Conservation (phyloP, 2,113 vertebrate species). For the Pelusios castaneus region DNA sequence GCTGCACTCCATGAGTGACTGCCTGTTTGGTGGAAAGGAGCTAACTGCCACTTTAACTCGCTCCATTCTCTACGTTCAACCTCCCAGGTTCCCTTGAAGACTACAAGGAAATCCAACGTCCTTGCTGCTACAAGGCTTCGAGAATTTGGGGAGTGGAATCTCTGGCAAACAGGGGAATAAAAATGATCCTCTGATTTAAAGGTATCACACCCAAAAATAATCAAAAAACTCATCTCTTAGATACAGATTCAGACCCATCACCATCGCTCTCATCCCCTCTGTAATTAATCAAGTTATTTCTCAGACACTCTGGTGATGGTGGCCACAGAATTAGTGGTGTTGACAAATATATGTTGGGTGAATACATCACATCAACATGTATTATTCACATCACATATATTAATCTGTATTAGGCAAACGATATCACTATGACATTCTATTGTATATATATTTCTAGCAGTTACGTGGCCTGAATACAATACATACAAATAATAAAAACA, state of each 20-base stretch:
- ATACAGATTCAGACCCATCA: neutral
- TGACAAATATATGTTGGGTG: neutral
- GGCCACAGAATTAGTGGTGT: neutral
- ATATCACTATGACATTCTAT: neutral
- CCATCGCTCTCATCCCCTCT: rapidly evolving
- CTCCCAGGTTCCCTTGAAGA: neutral
- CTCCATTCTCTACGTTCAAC: rapidly evolving
- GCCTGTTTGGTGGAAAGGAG: neutral
- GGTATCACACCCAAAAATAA: neutral
- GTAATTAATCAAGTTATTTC: neutral
- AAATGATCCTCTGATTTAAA: neutral
- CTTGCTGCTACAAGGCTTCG: rapidly evolving
- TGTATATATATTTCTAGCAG: neutral
- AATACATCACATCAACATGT: neutral
- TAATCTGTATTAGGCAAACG: neutral
- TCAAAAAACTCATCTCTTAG: neutral
- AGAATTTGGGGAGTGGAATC: neutral
- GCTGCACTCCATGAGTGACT: neutral
- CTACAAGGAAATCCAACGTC: neutral
- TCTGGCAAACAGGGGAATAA: neutral
- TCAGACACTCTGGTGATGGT: neutral
- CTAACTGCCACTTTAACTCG: neutral
- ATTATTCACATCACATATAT: neutral
- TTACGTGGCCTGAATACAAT: neutral
- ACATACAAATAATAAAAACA: neutral